phyloP scores from a whole-genome alignment of 2,888 invertebrate genomes.

The Helicoverpa assulta region DNA sequence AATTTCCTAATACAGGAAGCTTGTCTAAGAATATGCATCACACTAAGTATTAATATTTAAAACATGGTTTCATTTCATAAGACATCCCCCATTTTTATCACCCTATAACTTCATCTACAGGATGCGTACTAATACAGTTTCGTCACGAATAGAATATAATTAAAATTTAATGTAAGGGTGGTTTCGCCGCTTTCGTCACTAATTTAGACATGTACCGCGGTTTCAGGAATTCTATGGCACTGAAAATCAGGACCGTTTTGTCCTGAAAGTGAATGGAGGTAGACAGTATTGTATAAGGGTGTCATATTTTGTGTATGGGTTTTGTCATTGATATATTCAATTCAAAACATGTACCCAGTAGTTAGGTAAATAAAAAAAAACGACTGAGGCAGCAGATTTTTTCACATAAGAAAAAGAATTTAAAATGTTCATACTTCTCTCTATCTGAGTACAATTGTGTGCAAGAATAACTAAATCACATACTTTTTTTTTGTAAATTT shows the following conservation, averaged over 20 bases:
- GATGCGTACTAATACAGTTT: conserved; percentile 12
- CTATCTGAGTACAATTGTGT: too few relatives aligned
- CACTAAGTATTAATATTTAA: conserved; percentile 6
- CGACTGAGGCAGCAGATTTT: too few relatives aligned
- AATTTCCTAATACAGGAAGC: background rate
- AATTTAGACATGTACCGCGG: conserved; percentile 48
- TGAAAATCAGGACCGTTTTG: conserved; percentile 32
- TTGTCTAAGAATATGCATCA: background rate
- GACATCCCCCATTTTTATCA: conserved; percentile 16
- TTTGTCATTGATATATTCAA: too few relatives aligned
- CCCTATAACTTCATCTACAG: conserved; percentile 27
- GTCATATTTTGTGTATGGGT: too few relatives aligned
- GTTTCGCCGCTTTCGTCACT: conserved; percentile 32
- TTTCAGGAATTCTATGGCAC: conserved; percentile 34
- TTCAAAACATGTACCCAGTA: too few relatives aligned
- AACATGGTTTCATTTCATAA: background rate
- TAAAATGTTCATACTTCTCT: too few relatives aligned
- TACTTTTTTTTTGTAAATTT: too few relatives aligned
- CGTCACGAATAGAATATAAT: conserved; percentile 48
- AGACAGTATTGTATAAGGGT: background rate
- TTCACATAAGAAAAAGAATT: too few relatives aligned
- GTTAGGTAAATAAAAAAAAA: too few relatives aligned
- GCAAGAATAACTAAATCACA: too few relatives aligned
- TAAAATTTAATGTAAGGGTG: conserved; percentile 52
- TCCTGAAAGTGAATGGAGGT: conserved; percentile 12